phyloP scores from a whole-genome alignment of 2,797 vertebrate species.

The Arvicola amphibius region DNA sequence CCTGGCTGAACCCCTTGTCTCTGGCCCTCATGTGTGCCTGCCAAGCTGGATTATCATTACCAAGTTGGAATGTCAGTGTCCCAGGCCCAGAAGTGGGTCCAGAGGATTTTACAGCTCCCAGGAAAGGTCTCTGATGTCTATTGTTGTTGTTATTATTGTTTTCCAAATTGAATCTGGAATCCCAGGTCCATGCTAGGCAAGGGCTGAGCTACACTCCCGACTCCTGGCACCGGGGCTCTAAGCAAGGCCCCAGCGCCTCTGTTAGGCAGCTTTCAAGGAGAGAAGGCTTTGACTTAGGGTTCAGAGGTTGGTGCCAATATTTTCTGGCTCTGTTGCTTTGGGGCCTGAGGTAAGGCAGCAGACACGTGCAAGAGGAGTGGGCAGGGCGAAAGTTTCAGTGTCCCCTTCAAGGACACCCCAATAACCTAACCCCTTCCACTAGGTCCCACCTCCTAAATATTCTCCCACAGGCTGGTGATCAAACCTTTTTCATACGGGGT shows the following conservation, averaged over 20 bases:
- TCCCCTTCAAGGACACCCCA: not conserved
- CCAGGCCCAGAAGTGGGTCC: not conserved
- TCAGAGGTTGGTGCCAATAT: not conserved
- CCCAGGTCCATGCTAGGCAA: not conserved
- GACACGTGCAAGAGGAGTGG: not conserved
- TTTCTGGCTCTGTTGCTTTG: not conserved
- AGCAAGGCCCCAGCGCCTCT: not conserved
- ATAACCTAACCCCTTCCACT: not conserved
- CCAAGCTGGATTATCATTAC: no score
- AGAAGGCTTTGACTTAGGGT: not conserved
- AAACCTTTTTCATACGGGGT: not conserved
- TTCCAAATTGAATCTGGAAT: not conserved
- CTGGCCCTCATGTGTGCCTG: fast-evolving
- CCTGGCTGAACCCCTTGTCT: not conserved
- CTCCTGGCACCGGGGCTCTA: not conserved
- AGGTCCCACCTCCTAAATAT: not conserved
- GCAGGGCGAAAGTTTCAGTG: not conserved
- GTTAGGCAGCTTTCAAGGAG: not conserved
- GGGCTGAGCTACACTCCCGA: not conserved
- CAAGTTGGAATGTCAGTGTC: not conserved
- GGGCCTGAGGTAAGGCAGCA: not conserved
- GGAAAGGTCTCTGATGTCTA: not conserved
- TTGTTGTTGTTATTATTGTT: not conserved
- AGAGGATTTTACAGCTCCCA: not conserved
- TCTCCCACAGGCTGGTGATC: not conserved